These are phyloP conservation scores for Manacus vitellinus DNA, from an alignment of 2,113 vertebrate genomes.

Conservation along the genomic window DNA sequence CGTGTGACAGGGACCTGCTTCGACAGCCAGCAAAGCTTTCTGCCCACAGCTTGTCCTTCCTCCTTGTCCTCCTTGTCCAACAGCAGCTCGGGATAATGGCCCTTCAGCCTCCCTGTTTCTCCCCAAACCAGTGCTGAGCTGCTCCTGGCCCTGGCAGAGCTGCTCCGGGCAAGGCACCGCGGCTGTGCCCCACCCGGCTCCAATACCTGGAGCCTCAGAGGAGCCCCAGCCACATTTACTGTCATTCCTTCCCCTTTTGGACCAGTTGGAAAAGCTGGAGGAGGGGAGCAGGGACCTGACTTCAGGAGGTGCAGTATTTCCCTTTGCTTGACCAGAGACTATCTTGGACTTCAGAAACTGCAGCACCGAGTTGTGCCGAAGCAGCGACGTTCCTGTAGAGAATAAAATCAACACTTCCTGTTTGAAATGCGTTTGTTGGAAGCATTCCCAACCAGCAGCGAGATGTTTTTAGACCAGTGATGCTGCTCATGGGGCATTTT, in stretches of 20 bases:
- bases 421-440: neutral
- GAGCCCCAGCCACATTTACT: neutral
- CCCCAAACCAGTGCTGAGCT: neutral
- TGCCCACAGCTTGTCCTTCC: neutral
- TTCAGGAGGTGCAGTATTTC: neutral
- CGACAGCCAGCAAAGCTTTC: neutral
- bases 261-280: neutral
- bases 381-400: neutral
- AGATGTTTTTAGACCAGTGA: neutral
- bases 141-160: neutral
- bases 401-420: conserved; percentile 6
- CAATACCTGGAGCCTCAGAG: neutral
- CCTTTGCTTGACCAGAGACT: neutral
- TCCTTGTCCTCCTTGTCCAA: neutral
- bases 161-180: neutral
- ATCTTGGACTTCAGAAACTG: neutral
- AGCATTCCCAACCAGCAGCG: conserved; percentile 28
- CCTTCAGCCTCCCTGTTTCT: neutral
- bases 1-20: neutral
- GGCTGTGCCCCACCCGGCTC: neutral
- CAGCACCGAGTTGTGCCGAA: neutral
- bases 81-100: rapidly evolving
- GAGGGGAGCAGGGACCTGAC: neutral
- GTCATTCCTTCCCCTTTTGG: neutral
- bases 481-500: conserved; percentile 1